Percentiles rank a stretch among this genome's conserved stretches.
Conservation (phyloP, 2,113 vertebrate species). For the Coptodon bakossiorum region DNA sequence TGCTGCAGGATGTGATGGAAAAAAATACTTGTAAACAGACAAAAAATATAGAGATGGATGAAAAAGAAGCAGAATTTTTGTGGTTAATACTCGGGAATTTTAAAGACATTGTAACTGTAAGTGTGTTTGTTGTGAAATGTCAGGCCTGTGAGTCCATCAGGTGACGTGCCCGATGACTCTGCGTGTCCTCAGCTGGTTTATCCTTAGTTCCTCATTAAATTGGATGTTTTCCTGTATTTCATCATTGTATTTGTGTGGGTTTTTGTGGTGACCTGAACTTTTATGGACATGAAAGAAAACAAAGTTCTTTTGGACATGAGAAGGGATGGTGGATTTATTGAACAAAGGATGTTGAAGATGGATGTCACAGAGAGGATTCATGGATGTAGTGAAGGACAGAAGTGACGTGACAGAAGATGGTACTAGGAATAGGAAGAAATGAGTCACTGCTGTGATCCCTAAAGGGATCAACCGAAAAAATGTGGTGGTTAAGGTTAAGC, state of each 20-base stretch:
- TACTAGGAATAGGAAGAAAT: neutral
- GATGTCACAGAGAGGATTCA: neutral
- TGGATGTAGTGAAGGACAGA: neutral
- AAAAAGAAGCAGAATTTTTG: neutral
- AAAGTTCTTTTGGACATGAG: neutral
- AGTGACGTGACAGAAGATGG: neutral
- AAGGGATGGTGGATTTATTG: neutral
- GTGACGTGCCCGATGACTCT: neutral
- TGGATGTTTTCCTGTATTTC: slow-evolving; percentile 9
- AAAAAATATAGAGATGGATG: neutral
- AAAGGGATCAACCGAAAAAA: neutral
- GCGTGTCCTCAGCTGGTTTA: neutral
- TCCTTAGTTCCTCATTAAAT: neutral
- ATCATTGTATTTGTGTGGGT: neutral
- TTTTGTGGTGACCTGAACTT: neutral
- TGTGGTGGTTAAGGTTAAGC: neutral
- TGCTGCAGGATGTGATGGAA: slow-evolving; percentile 1
- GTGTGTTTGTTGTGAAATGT: neutral
- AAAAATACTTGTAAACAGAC: neutral
- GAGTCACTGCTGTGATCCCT: neutral
- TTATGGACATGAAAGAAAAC: neutral
- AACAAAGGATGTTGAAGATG: neutral
- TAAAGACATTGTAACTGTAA: neutral
- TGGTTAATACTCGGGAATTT: neutral
- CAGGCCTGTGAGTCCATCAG: neutral